These are phyloP conservation scores for Eurois occulta DNA, from an alignment of 2,888 invertebrate species.

Conservation along the genomic window DNA sequence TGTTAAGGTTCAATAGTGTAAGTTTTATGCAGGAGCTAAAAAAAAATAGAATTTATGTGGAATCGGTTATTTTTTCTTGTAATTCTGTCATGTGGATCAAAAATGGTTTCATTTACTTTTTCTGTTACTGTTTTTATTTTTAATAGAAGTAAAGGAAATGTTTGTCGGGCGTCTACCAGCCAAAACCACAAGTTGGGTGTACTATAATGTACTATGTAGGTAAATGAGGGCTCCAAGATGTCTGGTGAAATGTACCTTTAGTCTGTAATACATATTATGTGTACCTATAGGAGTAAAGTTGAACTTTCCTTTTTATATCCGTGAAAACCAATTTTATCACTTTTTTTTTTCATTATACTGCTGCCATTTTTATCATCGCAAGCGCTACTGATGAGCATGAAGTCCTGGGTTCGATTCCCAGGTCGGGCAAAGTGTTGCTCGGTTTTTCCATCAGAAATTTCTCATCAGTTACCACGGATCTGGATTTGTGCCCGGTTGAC, in stretches of 20 bases:
- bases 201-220: neutral
- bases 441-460: neutral
- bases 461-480: neutral
- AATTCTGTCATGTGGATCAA: neutral
- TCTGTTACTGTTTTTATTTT: neutral
- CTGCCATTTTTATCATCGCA: neutral
- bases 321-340: neutral
- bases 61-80: neutral
- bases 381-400: neutral
- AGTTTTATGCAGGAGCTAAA: neutral
- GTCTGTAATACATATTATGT: neutral
- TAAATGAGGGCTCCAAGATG: neutral
- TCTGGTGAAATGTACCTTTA: conserved; percentile 10
- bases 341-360: neutral
- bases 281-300: neutral
- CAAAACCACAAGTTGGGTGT: neutral
- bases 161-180: neutral
- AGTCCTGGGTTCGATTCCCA: neutral
- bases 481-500: neutral
- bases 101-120: neutral
- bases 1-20: neutral
- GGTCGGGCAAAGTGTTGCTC: neutral
- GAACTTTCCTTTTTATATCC: neutral
- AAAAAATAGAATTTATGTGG: neutral
- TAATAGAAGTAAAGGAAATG: neutral